phyloP scores from a whole-genome alignment of 2,888 invertebrate species.

The Sphaerophoria taeniata region DNA sequence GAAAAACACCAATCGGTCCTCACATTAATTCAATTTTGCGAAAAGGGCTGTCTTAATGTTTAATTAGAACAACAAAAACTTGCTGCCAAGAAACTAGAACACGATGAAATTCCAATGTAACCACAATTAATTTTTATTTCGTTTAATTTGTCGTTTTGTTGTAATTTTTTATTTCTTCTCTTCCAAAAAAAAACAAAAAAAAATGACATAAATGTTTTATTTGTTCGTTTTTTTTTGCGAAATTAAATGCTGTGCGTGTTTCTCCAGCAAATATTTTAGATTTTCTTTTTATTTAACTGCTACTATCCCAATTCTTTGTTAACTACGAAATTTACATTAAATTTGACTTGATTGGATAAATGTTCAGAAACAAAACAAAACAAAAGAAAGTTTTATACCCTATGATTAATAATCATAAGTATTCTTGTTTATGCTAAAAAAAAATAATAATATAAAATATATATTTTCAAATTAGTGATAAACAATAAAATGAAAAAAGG shows the following conservation, averaged over 20 bases:
- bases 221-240: constrained; percentile 38
- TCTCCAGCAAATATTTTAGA: neutral
- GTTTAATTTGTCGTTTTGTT: constrained; percentile 27
- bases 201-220: constrained; percentile 33
- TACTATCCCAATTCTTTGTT: constrained; percentile 12
- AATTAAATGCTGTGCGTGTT: constrained; percentile 22
- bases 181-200: constrained; percentile 31
- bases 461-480: constrained; percentile 71
- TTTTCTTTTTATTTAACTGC: neutral
- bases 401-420: constrained; percentile 55
- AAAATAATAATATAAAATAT: constrained; percentile 48
- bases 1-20: constrained; percentile 33
- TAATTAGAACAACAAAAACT: constrained; percentile 39
- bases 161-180: constrained; percentile 3
- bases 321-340: constrained; percentile 21
- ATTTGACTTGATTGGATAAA: constrained; percentile 43
- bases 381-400: constrained; percentile 59
- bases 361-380: no score
- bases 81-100: constrained; percentile 46
- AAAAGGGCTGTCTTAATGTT: constrained; percentile 33
- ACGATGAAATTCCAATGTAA: constrained; percentile 54
- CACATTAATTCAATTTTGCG: constrained; percentile 25
- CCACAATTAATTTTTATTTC: neutral
- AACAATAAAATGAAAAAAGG: constrained; percentile 42
- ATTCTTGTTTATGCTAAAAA: constrained; percentile 62